Percentiles rank a stretch among this genome's conserved stretches.
These are phyloP conservation scores for Bombyx mandarina DNA, from an alignment of 1,140 invertebrate species.

Conservation along the genomic window DNA sequence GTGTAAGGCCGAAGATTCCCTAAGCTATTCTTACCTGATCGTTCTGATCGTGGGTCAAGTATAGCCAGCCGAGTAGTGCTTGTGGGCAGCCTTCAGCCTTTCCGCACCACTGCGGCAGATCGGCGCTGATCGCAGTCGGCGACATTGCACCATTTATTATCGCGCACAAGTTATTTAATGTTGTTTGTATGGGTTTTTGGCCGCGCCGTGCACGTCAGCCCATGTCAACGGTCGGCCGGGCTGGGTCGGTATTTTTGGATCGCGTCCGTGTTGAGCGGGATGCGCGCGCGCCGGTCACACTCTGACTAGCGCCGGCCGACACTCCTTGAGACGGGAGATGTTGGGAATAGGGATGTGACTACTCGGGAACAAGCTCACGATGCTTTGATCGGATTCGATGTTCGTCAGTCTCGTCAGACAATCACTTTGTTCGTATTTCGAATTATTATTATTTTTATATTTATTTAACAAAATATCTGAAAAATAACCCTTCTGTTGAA, in stretches of 20 bases:
- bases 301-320: slow-evolving; percentile 42
- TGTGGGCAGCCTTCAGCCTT: slow-evolving; percentile 47
- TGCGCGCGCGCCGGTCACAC: slow-evolving; percentile 52
- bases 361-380: neutral
- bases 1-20: too few species aligned
- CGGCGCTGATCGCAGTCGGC: slow-evolving; percentile 49
- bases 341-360: slow-evolving; percentile 33
- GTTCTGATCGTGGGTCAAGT: slow-evolving; percentile 52
- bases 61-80: slow-evolving; percentile 55
- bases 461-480: too few species aligned
- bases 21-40: slow-evolving; percentile 39
- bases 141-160: slow-evolving; percentile 51
- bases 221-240: slow-evolving; percentile 35
- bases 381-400: too few species aligned
- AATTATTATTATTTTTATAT: too few species aligned
- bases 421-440: too few species aligned
- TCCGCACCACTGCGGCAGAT: slow-evolving; percentile 56
- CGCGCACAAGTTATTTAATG: slow-evolving; percentile 2
- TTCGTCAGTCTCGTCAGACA: too few species aligned
- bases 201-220: slow-evolving; percentile 15
- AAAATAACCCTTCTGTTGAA: too few species aligned
- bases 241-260: slow-evolving; percentile 54
- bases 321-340: slow-evolving; percentile 63
- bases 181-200: neutral
- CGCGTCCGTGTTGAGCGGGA: slow-evolving; percentile 28